A percentile compares a stretch with the other conserved stretches of the same genome.
These are phyloP conservation scores for Anseranas semipalmata DNA, from an alignment of 2,113 vertebrate genomes.

Conservation along the genomic window DNA sequence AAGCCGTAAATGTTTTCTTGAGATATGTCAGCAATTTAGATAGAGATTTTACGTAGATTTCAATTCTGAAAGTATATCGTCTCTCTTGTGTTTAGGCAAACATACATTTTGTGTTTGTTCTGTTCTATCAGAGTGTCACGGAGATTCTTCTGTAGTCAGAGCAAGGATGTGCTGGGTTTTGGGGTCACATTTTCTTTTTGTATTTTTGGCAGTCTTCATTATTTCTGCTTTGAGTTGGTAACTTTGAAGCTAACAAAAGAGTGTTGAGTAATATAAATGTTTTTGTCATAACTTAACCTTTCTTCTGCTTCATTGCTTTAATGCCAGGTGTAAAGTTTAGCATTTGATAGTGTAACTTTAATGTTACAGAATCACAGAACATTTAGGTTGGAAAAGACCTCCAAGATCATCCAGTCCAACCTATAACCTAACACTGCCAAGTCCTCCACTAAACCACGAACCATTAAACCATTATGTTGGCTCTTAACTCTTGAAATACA, in stretches of 20 bases:
- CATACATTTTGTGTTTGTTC: not conserved
- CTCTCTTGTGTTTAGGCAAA: not conserved
- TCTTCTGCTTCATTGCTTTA: not conserved
- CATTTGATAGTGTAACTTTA: not conserved
- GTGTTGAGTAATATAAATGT: not conserved
- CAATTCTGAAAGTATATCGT: not conserved
- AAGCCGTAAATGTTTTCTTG: not conserved
- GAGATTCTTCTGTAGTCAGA: not conserved
- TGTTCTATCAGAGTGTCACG: not conserved
- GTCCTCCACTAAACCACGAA: no score
- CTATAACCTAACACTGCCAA: no score
- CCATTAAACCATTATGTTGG: no score
- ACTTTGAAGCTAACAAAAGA: not conserved
- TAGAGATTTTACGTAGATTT: not conserved
- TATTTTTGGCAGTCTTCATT: not conserved
- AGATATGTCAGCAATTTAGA: not conserved
- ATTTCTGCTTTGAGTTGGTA: not conserved
- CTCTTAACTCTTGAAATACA: not conserved
- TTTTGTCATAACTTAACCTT: not conserved
- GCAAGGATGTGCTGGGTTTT: not conserved
- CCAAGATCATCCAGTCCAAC: no score
- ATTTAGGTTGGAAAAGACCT: no score
- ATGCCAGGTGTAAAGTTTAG: not conserved
- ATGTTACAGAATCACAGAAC: no score
- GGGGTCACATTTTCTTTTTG: not conserved